These are phyloP conservation scores for Drosophila grimshawi DNA, from an alignment of 1,140 invertebrate genomes.

Conservation along the genomic window DNA sequence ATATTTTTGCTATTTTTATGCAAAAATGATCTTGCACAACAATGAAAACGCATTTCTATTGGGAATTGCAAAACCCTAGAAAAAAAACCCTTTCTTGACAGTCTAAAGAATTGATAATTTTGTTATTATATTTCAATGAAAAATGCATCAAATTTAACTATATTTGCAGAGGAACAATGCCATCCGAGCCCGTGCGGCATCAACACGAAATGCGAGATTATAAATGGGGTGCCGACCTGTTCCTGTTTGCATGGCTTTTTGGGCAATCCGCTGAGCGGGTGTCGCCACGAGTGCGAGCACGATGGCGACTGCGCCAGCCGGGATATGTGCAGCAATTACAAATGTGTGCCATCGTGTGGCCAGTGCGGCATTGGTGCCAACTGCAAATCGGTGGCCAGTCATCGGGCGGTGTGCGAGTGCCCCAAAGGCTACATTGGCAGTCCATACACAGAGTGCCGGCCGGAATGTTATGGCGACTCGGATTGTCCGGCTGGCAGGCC, in stretches of 20 bases:
- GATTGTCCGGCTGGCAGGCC: slow-evolving; percentile 91
- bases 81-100: too few species aligned
- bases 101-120: too few species aligned
- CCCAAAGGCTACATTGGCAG: slow-evolving; percentile 92
- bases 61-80: too few species aligned
- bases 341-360: slow-evolving; percentile 91
- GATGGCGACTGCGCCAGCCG: slow-evolving; percentile 90
- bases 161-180: slow-evolving; percentile 89
- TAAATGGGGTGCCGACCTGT: slow-evolving; percentile 90
- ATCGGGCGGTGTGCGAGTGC: slow-evolving; percentile 92
- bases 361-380: slow-evolving; percentile 92
- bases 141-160: background rate
- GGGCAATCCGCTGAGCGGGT: slow-evolving; percentile 90
- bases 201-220: slow-evolving; percentile 92
- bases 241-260: slow-evolving; percentile 89
- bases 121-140: too few species aligned
- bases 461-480: slow-evolving; percentile 89
- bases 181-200: slow-evolving; percentile 91
- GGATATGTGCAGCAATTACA: slow-evolving; percentile 90
- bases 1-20: too few species aligned
- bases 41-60: too few species aligned
- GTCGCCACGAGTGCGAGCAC: slow-evolving; percentile 89
- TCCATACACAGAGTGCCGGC: slow-evolving; percentile 89
- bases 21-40: too few species aligned
- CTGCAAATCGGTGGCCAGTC: slow-evolving; percentile 90